phyloP scores from a whole-genome alignment of 1,140 invertebrate species.

The Bombus difficillimus region DNA sequence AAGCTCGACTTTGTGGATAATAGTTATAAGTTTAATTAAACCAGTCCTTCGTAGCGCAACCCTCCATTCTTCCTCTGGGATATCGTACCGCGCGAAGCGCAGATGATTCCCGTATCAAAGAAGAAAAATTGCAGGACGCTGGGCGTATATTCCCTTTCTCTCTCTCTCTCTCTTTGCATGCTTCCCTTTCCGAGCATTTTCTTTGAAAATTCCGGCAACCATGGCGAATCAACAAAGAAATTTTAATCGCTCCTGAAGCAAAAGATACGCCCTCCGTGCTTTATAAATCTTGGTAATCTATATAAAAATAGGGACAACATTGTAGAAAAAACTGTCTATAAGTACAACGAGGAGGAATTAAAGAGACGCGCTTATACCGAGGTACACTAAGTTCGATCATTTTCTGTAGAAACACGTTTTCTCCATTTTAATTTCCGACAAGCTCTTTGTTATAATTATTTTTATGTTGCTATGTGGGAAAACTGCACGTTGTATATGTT shows the following conservation, averaged over 20 bases:
- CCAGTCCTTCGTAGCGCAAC: slow-evolving; percentile 26
- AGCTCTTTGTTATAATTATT: too few relatives aligned
- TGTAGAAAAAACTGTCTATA: too few relatives aligned
- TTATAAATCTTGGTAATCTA: not conserved
- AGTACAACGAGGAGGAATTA: not conserved
- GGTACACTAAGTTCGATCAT: too few relatives aligned
- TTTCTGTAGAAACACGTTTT: too few relatives aligned
- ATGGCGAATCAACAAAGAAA: not conserved
- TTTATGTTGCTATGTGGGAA: too few relatives aligned
- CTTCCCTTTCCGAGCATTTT: not conserved
- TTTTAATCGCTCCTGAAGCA: not conserved
- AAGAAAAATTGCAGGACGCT: slow-evolving; percentile 33
- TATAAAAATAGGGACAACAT: not conserved
- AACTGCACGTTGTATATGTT: too few relatives aligned
- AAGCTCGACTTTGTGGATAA: slow-evolving; percentile 49
- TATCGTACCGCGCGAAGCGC: slow-evolving; percentile 5
- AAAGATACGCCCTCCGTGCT: not conserved
- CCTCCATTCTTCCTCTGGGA: slow-evolving; percentile 44
- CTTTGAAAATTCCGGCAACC: not conserved
- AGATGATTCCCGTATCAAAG: slow-evolving; percentile 45
- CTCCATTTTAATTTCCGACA: too few relatives aligned
- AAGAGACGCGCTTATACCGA: too few relatives aligned
- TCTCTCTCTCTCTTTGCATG: not conserved
- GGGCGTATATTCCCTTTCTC: too few relatives aligned
- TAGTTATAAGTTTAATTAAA: slow-evolving; percentile 61